Base-by-base conservation (phyloP, 2,888 invertebrate species). In the Drosophila infuscata region DNA sequence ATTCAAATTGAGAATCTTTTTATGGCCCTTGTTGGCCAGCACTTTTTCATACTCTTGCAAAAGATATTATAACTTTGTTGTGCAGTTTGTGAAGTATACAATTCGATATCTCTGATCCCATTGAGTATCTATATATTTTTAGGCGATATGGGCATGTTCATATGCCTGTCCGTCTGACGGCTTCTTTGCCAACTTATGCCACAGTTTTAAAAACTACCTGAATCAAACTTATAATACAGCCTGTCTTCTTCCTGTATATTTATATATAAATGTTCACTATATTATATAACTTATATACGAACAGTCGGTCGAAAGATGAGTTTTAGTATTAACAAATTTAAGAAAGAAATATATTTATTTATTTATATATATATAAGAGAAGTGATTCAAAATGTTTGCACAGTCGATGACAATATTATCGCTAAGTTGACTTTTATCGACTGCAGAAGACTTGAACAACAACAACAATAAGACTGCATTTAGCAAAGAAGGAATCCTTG, bases 361-460 rank as follows among this genome's bases (percentile, higher is more conserved):
- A 25, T 25, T 4, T 41, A 4, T 17, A 54, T 32, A 32, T n/a
- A 11, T 3, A 33, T 17, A 15, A n/a, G 5, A 20, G 30, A 20
- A 9, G n/a, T n/a, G n/a, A 30, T 36, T 36, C 12, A 32, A 33
- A 41, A 15, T 38, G n/a, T 64, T 38, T 25, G 33, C 57, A 65
- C 43, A 36, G 32, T 54, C 58, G 66, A 36, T 58, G 75, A 62
- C 61, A 67, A 41, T 32, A 38, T 70, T 36, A 65, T 41, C 51
- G 67, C 53, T 43, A 58, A 51, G 35, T 52, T 74, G 82, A 79
- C 82, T 74, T 79, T 81, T 79, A 82, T 83, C 66, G 76, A 76
- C 62, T 69, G 17, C 25, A 72, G 29, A 61, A 53, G 46, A 52
- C 41, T 25, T 9, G 52, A 20, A 46, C 35, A 46, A 36, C 35